A percentile compares a stretch with the other conserved stretches of the same genome.
phyloP scores from a whole-genome alignment of 1,140 invertebrate genomes.

The Drosophila melanica region DNA sequence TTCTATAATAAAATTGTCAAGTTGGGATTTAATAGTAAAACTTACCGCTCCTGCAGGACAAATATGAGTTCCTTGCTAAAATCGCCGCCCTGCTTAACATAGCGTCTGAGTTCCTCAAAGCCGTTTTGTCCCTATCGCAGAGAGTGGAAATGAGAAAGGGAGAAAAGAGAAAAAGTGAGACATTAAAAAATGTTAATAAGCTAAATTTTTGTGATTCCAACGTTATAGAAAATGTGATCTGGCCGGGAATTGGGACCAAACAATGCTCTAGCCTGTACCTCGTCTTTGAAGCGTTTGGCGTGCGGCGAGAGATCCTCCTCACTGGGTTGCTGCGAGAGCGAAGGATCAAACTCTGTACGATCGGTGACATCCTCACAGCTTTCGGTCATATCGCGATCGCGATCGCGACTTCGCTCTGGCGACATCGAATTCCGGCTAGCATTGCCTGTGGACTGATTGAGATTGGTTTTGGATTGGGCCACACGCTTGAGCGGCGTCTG shows the following conservation, averaged over 20 bases:
- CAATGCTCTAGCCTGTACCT: constrained; percentile 55
- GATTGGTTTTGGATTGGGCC: constrained; percentile 72
- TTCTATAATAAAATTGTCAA: no score
- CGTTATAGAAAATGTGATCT: background rate
- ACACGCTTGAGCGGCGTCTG: constrained; percentile 85
- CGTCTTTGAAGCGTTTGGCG: constrained; percentile 73
- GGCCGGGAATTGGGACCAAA: constrained; percentile 37
- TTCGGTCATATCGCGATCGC: constrained; percentile 47
- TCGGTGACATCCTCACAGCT: constrained; percentile 70
- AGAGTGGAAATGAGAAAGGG: background rate
- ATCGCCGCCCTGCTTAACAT: constrained; percentile 96
- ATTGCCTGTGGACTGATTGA: constrained; percentile 56
- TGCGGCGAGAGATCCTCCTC: constrained; percentile 72
- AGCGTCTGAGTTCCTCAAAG: constrained; percentile 95
- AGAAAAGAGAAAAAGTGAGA: background rate
- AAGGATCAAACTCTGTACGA: constrained; percentile 58
- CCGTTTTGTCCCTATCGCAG: constrained; percentile 92
- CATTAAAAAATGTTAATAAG: background rate
- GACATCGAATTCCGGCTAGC: constrained; percentile 59
- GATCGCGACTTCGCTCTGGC: constrained; percentile 46
- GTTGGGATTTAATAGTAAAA: background rate
- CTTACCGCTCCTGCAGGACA: constrained; percentile 95
- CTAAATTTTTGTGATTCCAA: background rate
- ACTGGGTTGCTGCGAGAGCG: constrained; percentile 55
- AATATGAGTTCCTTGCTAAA: constrained; percentile 95